Evolutionary conservation across 1,140 invertebrate species (phyloP), one percentile per base, ranked within the genome.

Genomic region (Drosophila kurseongensis): DNA sequence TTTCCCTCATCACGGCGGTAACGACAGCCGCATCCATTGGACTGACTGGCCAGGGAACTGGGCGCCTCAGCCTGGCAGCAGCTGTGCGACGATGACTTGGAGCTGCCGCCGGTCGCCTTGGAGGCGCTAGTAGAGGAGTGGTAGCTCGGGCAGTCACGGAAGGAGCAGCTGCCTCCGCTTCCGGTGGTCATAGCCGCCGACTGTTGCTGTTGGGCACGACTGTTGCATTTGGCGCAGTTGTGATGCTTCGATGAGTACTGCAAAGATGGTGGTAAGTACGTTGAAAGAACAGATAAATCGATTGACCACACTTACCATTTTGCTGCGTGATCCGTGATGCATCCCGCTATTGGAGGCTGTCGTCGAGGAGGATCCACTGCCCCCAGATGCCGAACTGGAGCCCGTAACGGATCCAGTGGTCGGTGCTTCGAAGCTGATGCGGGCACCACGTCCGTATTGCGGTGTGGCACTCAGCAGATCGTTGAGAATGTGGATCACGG

Each of bases 401-500:
- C 61, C 76, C 8, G 58, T 38, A 7, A 40, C 16, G 9, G 67
- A 47, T 7, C 69, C 47, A 23, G 75, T 63, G n/a, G 63, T 67
- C 13, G 92, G 92, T 9, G 92, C 89, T 78, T 93, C 92, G 55
- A 93, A 93, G 55, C 92, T 93, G n/a, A 93, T 93, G 59, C 92
- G 81, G 18, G 92, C 92, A 13, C 91, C 92, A 14, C 92, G 85
- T 38, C 92, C 91, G 35, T 93, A 93, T n/a, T 94, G 94, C 36
- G 97, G 96, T 44, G 96, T 96, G 44, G 97, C 97, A 92, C 97
- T 98, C 23, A 99, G 93, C 71, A 99, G 94, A 93, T 98, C 98
- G 93, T 98, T 98, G 23, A 98, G 93, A 92, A 99, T 98, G 92
- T 98, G 97, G 62, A 98, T 97, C 56, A 99, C 98, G 13, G 98